Conservation (phyloP, 1,140 invertebrate species). For the Aphaenogaster floridana region DNA sequence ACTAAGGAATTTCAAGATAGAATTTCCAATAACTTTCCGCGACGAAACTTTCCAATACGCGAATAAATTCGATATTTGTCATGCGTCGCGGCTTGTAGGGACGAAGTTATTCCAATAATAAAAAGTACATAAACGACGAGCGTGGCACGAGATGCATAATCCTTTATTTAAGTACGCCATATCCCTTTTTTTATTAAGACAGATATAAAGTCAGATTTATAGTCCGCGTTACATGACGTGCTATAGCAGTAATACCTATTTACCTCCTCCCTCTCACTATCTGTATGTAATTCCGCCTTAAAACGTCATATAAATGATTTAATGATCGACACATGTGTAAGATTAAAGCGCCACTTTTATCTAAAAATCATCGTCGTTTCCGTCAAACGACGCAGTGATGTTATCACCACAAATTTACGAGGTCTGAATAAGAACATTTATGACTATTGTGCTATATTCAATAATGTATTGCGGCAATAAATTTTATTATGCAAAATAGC, state of each 20-base stretch:
- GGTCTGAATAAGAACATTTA: constrained; percentile 37
- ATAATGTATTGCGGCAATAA: constrained; percentile 1
- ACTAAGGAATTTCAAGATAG: constrained; percentile 15
- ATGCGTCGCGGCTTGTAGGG: not conserved
- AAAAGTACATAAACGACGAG: constrained; percentile 33
- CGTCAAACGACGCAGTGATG: not conserved
- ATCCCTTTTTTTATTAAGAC: constrained; percentile 57
- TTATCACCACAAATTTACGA: constrained; percentile 48
- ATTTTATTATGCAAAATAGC: constrained; percentile 17
- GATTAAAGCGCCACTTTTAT: constrained; percentile 39
- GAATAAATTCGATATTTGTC: constrained; percentile 53
- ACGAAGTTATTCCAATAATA: constrained; percentile 39
- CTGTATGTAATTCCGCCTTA: constrained; percentile 38
- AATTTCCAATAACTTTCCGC: constrained; percentile 47
- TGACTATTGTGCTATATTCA: constrained; percentile 21
- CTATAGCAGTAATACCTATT: constrained; percentile 35
- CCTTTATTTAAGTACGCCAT: constrained; percentile 52
- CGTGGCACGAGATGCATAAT: constrained; percentile 30
- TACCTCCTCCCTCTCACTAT: not conserved
- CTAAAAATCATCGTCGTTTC: constrained; percentile 34
- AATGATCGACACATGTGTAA: constrained; percentile 24
- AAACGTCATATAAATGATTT: constrained; percentile 47
- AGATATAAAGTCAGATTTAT: constrained; percentile 59
- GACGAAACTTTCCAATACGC: not conserved
- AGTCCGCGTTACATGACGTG: constrained; percentile 22